phyloP scores from a whole-genome alignment of 2,113 vertebrate species.

The Seriola dumerili region DNA sequence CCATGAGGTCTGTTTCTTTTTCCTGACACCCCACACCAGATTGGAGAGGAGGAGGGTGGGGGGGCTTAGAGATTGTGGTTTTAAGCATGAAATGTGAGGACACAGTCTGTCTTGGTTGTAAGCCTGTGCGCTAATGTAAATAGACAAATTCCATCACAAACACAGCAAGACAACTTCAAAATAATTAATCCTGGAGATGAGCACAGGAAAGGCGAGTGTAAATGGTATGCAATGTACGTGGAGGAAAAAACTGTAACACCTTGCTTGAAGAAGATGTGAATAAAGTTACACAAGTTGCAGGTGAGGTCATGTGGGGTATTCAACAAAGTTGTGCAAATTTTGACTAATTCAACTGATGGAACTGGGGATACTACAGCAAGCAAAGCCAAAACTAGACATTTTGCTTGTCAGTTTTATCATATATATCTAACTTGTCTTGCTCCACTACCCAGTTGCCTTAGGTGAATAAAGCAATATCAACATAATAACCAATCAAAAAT shows the following conservation, averaged over 20 bases:
- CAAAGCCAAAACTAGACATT: too few species aligned
- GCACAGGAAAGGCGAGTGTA: not conserved
- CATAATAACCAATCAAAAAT: too few species aligned
- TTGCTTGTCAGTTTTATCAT: too few species aligned
- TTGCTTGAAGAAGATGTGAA: too few species aligned
- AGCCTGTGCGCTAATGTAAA: conserved; percentile 14
- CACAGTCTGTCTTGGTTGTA: conserved; percentile 2
- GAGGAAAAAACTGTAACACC: not conserved
- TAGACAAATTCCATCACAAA: not conserved
- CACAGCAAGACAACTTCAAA: not conserved
- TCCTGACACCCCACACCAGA: conserved; percentile 6
- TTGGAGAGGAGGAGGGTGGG: not conserved
- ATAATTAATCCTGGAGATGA: conserved; percentile 31
- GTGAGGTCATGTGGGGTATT: too few species aligned
- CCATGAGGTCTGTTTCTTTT: conserved; percentile 5
- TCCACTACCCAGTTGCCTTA: too few species aligned
- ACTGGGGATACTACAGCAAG: too few species aligned
- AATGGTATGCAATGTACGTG: not conserved
- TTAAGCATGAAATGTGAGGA: conserved; percentile 36
- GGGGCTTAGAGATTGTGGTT: conserved; percentile 10
- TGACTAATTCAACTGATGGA: too few species aligned
- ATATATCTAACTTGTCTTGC: too few species aligned
- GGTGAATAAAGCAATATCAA: too few species aligned
- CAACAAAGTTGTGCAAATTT: not conserved
- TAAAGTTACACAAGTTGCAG: too few species aligned